A percentile compares a stretch with the other conserved stretches of the same genome.
Conservation (phyloP, 2,888 invertebrate species). For the Phasia obesa region DNA sequence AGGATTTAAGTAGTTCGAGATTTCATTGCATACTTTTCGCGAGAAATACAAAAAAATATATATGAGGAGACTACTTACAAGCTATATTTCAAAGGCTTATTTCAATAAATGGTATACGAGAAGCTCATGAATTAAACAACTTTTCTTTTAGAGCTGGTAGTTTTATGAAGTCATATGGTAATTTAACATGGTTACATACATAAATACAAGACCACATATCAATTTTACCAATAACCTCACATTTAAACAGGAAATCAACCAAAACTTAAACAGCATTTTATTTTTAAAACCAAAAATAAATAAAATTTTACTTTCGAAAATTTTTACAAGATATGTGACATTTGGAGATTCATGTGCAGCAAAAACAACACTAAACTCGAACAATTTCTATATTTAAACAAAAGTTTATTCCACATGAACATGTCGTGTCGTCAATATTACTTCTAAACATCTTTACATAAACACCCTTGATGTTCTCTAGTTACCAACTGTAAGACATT, state of each 20-base stretch:
- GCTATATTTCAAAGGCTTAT: too few species aligned
- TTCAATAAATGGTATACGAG: too few species aligned
- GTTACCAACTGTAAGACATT: conserved; percentile 5
- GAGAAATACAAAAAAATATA: background rate
- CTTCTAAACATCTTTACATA: too few species aligned
- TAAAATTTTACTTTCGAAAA: conserved; percentile 28
- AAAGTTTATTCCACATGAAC: conserved; percentile 33
- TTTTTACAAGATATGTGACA: conserved; percentile 17
- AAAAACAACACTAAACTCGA: background rate
- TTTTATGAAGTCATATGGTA: too few species aligned
- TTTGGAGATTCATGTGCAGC: background rate
- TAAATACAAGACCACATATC: too few species aligned
- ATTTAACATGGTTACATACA: too few species aligned
- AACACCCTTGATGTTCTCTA: background rate
- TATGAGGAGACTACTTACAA: too few species aligned
- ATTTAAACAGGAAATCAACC: too few species aligned
- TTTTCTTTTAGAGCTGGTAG: too few species aligned
- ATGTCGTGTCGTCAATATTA: conserved; percentile 23
- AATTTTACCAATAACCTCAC: too few species aligned
- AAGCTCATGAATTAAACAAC: too few species aligned
- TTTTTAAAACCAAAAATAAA: background rate
- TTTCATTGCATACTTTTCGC: conserved; percentile 20
- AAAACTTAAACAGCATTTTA: too few species aligned
- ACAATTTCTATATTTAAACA: conserved; percentile 6
- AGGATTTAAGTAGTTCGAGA: conserved; percentile 12